Evolutionary conservation across 2,113 vertebrate genomes (phyloP), one percentile per base, ranked within the genome.

Genomic region (Hoplias malabaricus): DNA sequence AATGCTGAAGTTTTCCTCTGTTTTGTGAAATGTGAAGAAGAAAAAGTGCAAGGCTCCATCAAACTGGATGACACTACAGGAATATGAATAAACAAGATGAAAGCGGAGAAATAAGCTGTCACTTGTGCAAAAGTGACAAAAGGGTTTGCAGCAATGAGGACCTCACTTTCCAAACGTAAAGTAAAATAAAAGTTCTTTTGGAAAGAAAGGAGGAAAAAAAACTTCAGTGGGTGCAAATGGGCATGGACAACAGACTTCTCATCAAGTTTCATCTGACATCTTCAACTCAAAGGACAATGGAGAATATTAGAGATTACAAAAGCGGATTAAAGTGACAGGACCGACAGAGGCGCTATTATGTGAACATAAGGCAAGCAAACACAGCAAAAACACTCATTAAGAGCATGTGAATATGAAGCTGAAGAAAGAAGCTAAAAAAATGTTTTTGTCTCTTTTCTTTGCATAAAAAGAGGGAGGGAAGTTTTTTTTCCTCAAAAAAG

Each of bases 371-470:
- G 92, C 92, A 93, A 93, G 91, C 91, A 91, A 92, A 94, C 72
- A 62, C 65, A 85, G 69, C 59, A 80, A 83, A 81, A 70, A 63
- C 33, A 73, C 48, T 91, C 93, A 91, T 94, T 77, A 67, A 67
- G 14, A 80, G 69, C 23, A 93, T 93, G 92, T 93, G 92, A 94
- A 95, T 91, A 92, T 91, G 91, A 94, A 93, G 56, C 59, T 50
- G 57, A 77, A 79, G 67, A 78, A 80, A 63, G 57, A 75, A 79
- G 25, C 68, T 73, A 77, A 43, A 53, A 40, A 80, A 69, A 74
- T n/a, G 42, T 33, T 77, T 77, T 74, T 74, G 31, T 71, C 31
- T 33, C 61, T 67, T 73, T 71, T 59, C 80, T 80, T 61, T 70
- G 8, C 69, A 69, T 61, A 72, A 78, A 56, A 73, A 59, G 56